Percentiles rank a stretch among this genome's conserved stretches.
phyloP scores from a whole-genome alignment of 2,113 vertebrate genomes.

The Phyllostomus hastatus region DNA sequence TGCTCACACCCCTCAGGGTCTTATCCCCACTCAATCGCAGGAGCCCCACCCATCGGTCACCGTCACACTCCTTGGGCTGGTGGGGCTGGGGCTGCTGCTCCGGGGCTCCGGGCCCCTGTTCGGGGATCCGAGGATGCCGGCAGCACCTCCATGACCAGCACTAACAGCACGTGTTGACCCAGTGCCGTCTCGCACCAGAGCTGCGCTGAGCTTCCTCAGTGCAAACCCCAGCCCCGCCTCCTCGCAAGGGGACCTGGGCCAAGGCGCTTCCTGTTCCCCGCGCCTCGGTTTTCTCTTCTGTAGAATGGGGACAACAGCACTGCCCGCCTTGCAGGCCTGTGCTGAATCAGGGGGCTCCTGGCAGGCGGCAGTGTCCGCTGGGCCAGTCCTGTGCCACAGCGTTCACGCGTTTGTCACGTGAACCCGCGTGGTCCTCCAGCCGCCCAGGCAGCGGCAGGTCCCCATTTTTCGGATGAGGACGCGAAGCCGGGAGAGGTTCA shows the following conservation, averaged over 20 bases:
- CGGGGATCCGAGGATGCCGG: neutral
- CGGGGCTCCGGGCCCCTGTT: fast-evolving
- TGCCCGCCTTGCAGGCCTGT: neutral
- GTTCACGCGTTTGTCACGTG: neutral
- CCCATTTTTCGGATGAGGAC: neutral
- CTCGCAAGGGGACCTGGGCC: neutral
- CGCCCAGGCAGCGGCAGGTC: neutral
- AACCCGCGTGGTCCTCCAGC: neutral
- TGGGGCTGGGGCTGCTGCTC: neutral
- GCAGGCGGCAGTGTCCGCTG: fast-evolving
- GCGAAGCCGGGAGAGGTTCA: neutral
- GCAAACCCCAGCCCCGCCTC: neutral
- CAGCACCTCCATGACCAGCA: neutral
- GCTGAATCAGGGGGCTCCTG: neutral
- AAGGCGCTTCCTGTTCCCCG: neutral
- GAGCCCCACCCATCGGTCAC: neutral
- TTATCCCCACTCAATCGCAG: neutral
- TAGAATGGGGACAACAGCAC: neutral
- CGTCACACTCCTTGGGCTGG: neutral
- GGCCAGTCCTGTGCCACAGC: neutral
- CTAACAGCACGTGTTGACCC: fast-evolving
- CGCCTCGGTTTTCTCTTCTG: neutral
- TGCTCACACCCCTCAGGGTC: neutral
- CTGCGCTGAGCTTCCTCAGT: neutral
- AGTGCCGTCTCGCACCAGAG: neutral